A percentile compares a stretch with the other conserved stretches of the same genome.
phyloP scores from a whole-genome alignment of 2,797 vertebrate species.

The Bradypodion ventrale region DNA sequence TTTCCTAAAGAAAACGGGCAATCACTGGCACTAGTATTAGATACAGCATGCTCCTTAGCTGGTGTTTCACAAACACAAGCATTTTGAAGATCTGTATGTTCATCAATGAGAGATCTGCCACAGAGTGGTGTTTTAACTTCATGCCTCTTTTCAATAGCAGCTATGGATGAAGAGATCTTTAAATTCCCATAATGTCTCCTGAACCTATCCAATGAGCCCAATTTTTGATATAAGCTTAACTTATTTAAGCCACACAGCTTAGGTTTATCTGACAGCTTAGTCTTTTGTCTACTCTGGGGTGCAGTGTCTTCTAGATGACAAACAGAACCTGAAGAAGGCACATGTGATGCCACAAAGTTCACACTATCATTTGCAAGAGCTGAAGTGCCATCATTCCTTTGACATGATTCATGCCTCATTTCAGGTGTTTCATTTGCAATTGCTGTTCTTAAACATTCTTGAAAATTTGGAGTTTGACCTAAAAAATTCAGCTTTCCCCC shows the following conservation, averaged over 20 bases:
- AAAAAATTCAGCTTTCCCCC: conserved; percentile 47
- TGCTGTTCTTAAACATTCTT: conserved; percentile 41
- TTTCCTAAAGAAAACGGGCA: conserved; percentile 45
- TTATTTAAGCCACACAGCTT: conserved; percentile 61
- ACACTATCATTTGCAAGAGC: conserved; percentile 29
- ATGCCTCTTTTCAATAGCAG: neutral
- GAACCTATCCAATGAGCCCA: conserved; percentile 90
- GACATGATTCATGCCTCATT: conserved; percentile 38
- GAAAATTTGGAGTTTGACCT: conserved; percentile 36
- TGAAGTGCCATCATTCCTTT: neutral
- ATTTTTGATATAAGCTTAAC: conserved; percentile 72
- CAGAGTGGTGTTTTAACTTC: conserved; percentile 8
- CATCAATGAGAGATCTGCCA: conserved; percentile 34
- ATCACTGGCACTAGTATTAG: conserved; percentile 40
- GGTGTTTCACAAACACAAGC: conserved; percentile 40
- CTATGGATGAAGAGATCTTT: neutral
- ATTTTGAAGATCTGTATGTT: conserved; percentile 6
- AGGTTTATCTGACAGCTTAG: conserved; percentile 28
- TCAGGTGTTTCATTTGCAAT: conserved; percentile 30
- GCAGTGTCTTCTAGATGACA: conserved; percentile 19
- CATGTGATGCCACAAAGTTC: conserved; percentile 6
- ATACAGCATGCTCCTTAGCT: conserved; percentile 25
- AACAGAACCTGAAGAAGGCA: conserved; percentile 44
- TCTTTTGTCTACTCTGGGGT: conserved; percentile 48
- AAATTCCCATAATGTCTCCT: conserved; percentile 81